Percentiles rank a stretch among this genome's conserved stretches.
Conservation (phyloP, 2,113 vertebrate species). For the Trogon melanurus region DNA sequence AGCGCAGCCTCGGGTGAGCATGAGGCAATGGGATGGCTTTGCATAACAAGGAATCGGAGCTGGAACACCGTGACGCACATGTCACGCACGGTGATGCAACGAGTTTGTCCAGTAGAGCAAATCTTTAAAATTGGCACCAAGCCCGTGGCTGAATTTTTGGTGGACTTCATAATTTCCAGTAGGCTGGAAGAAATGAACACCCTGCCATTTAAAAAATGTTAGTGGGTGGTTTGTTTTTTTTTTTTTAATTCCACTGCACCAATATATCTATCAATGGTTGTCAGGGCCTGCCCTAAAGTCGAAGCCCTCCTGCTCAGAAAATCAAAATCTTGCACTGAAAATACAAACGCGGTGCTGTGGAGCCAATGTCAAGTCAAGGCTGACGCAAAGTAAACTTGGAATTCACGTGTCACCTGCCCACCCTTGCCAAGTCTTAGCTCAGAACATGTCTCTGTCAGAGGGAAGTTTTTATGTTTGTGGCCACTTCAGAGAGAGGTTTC, state of each 20-base stretch:
- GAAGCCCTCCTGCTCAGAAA: background rate
- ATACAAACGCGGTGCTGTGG: background rate
- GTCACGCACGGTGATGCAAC: background rate
- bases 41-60: background rate
- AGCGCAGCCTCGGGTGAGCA: background rate
- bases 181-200: background rate
- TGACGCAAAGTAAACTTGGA: background rate
- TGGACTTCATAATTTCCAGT: background rate
- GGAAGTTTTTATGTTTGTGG: background rate
- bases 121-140: background rate
- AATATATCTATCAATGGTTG: background rate
- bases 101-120: background rate
- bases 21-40: background rate
- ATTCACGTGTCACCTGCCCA: background rate
- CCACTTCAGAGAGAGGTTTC: background rate
- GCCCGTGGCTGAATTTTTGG: background rate
- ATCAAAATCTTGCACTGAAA: background rate
- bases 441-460: background rate
- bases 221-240: too few relatives aligned
- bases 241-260: background rate
- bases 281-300: background rate
- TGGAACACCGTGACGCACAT: background rate
- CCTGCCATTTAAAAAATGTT: background rate
- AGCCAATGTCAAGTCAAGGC: constrained; percentile 1
- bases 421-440: background rate